Evolutionary conservation across 2,888 invertebrate genomes (phyloP), one percentile per base, ranked within the genome.

Genomic region (Cosmorhoe ocellata): DNA sequence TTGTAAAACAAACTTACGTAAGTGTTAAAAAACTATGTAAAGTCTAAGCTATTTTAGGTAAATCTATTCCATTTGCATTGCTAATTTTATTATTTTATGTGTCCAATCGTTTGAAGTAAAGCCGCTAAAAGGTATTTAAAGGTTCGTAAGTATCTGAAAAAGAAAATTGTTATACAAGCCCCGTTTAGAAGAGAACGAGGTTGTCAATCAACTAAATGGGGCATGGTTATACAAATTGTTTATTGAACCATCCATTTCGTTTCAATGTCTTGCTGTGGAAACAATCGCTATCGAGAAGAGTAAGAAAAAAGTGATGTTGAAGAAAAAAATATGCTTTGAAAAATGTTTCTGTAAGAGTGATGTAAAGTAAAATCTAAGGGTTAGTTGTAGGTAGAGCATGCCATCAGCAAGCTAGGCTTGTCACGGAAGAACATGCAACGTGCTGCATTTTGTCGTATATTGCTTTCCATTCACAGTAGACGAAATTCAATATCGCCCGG

Each of bases 401-500:
- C 67, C n/a, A n/a, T n/a, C 47, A 26, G 8, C 14, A 26, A 26
- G 41, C 36, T 36, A 46, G 38, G 37, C 50, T 31, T 36, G 30
- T 41, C 30, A 47, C 31, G 36, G 40, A 32, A 9, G 26, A 31
- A 12, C 84, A 84, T 85, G 83, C 84, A 69, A 67, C 85, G 79
- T 83, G 83, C 84, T 75, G 68, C 67, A 64, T 51, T 49, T 31
- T 55, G 47, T 46, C 58, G 59, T 63, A 74, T 74, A 79, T 79
- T 84, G 79, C 83, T 80, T 81, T 79, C 81, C 74, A 79, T 71
- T 71, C 64, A 18, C 18, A 18, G 18, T 18, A 18, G 18, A 18
- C 18, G 18, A 18, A 3, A 4, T 4, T 18, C 18, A 18, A 4
- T 18, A 3, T n/a, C n/a, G n/a, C n/a, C n/a, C n/a, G n/a, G 4